Evolutionary conservation across 2,797 vertebrate genomes (phyloP), one percentile per base, ranked within the genome.

Genomic region (Pseudomugil tenellus): DNA sequence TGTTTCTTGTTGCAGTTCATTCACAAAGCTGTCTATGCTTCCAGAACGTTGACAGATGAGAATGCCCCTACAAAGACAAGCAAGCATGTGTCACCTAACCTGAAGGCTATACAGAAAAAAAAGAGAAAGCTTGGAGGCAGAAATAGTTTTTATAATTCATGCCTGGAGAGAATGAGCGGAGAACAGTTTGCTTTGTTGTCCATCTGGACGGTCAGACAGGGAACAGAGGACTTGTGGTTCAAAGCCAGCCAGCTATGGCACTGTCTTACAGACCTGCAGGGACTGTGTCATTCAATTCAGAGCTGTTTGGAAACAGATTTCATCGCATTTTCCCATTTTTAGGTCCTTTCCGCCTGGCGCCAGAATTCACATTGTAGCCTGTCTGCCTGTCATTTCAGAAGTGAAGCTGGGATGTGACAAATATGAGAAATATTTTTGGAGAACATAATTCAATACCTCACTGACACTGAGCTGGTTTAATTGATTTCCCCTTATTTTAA

Each of bases 81-180:
- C 46, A 61, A 67, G 67, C 55, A 54, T 58, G 34, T 52, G 63
- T 48, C 61, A 35, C 57, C 60, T 31, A 35, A 68, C 79, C 70
- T 35, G 58, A 57, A 84, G 79, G 49, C 25, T 37, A 49, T 35
- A 51, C 37, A 37, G n/a, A 55, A 65, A 79, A 56, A 46, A 68
- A 43, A 28, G 14, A 60, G 60, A 2, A 28, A 26, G 49, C 13
- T 28, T 6, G 49, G 3, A 63, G 58, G 67, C 61, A 60, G 70
- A 67, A 74, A 63, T 60, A 61, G 71, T 31, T 71, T 88, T 87
- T 84, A 83, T 87, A 91, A 92, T 91, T 92, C 80, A 89, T 86
- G 79, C 89, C 72, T 77, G 58, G 69, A 80, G 59, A 79, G 81
- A 65, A 72, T 14, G 56, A 86, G 74, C 58, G 31, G 59, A 79